Evolutionary conservation across 2,113 vertebrate genomes (phyloP), one percentile per base, ranked within the genome.

Genomic region (Vidua chalybeata): DNA sequence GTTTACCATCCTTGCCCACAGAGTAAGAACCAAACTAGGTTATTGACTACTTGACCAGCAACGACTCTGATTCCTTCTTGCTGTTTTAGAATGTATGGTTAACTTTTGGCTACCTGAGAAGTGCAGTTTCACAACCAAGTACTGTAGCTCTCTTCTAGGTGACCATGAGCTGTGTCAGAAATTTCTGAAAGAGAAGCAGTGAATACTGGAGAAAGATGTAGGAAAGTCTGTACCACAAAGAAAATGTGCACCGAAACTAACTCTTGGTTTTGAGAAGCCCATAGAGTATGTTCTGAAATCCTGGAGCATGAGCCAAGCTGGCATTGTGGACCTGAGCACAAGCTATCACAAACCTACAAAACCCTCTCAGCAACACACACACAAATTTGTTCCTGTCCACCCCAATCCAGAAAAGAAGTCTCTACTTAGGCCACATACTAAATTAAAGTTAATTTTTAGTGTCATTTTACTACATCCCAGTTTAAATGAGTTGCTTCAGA

Each of bases 151-250:
- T 72, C 23, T 35, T 96, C 74, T 74, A 20, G 92, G 96, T 13
- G 96, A 98, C 30, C 95, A 92, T 13, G 78, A 96, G 21, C 69
- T 97, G 18, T 97, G 94, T 89, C 90, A 94, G 79, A 88, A 81
- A 48, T 96, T 97, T 91, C 92, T 98, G 52, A 69, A 90, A 64
- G 92, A 98, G 78, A 94, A 97, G 18, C 69, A 69, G 58, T 98
- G 97, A 97, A 45, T 93, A 61, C 91, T 97, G 67, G 97, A 97
- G 75, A 92, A 96, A 52, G 73, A 91, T 30, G 68, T 97, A 37
- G 2, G 89, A 13, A 84, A 30, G 19, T 75, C 95, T 52, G 51
- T 98, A 52, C 46, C 94, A 45, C 22, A 90, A 68, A 78, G 51
- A 49, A 95, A 87, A 67, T 10, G n/a, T 76, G 37, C 52, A 48